phyloP scores from a whole-genome alignment of 2,113 vertebrate species.

The Crotalus tigris region DNA sequence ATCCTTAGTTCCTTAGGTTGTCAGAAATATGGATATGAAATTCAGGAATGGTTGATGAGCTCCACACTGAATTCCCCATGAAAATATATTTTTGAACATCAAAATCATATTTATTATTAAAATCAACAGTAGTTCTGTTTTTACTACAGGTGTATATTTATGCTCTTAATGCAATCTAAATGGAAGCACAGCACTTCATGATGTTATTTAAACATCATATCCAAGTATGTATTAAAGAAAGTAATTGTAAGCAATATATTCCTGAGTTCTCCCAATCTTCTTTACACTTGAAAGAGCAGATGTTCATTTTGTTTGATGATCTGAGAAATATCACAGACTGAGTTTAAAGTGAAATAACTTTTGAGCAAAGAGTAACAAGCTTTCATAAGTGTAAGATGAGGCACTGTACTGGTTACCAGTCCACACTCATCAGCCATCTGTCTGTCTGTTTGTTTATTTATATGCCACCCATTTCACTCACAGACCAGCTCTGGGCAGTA shows the following conservation, averaged over 20 bases:
- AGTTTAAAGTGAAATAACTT: conserved; percentile 33
- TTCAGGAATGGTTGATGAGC: neutral
- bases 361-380: conserved; percentile 6
- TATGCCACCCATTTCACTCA: neutral
- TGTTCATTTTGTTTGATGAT: conserved; percentile 53
- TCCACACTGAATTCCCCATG: neutral
- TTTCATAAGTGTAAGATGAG: neutral
- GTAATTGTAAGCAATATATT: conserved; percentile 46
- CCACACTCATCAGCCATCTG: neutral
- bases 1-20: neutral
- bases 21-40: neutral
- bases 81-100: neutral
- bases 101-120: neutral
- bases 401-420: conserved; percentile 21
- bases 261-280: conserved; percentile 34
- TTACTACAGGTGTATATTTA: conserved; percentile 24
- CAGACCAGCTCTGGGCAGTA: neutral
- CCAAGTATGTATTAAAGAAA: conserved; percentile 25
- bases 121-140: neutral
- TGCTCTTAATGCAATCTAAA: neutral
- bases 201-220: conserved; percentile 37
- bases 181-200: conserved; percentile 15
- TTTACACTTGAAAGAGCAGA: conserved; percentile 57
- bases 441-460: neutral
- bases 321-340: conserved; percentile 37